Evolutionary conservation across 1,140 invertebrate species (phyloP), one percentile per base, ranked within the genome.

Genomic region (Temnothorax longispinosus): DNA sequence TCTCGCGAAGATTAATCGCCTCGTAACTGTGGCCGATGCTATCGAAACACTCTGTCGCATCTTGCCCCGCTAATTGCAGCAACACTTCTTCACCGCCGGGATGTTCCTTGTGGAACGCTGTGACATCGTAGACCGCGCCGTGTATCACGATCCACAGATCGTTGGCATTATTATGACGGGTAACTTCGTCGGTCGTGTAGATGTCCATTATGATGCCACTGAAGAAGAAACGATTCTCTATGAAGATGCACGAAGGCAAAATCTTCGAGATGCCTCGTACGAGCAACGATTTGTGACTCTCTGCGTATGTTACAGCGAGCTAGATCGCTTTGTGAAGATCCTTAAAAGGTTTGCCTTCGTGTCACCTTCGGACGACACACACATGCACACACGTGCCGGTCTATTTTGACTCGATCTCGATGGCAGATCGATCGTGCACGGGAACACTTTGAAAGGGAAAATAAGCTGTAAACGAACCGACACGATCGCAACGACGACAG

Each of bases 51-150:
- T 96, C 96, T 7, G 97, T 98, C 0, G 96, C 97, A 94, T 98
- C 97, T 60, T 94, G 93, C 15, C 98, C 98, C 2, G 96, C 97
- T 87, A 97, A 96, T 88, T 98, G 96, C 27, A 98, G 84, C 69
- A 99, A 95, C 47, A 98, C 97, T 92, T 99, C 98, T 89, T 97
- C 97, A 38, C 98, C 98, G 21, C 98, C 98, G 13, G 98, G 98
- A 96, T 99, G 98, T 96, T 96, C 95, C 8, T 94, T 94, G 4
- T 96, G 67, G 81, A 97, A 97, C 56, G 93, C 92, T 0, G 96
- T 96, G 2, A 97, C 85, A 88, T 97, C 94, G 92, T 96, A 97
- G 50, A 96, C 96, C 10, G 94, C 90, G 60, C 96, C 95, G 90
- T 96, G 95, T 11, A 97, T 96, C 60, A 96, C 94, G 56, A 97